Percentiles rank a stretch among this genome's conserved stretches.
Evolutionary conservation across 2,888 invertebrate species (phyloP).

Genomic region (Troglohyphantes excavatus): DNA sequence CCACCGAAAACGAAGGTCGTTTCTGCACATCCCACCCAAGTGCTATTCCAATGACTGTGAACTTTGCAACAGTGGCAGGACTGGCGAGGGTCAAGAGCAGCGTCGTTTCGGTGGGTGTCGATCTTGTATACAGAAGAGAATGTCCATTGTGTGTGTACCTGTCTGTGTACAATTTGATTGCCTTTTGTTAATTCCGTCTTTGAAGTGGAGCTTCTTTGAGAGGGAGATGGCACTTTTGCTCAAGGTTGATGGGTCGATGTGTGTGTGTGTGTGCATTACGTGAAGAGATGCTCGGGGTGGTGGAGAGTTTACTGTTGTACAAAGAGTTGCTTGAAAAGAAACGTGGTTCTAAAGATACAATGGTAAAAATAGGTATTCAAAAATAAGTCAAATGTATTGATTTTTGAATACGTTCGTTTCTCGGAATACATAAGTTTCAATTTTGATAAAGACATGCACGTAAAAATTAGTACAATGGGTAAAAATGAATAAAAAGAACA

Average conservation of each 20-base stretch:
- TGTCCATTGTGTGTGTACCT: neutral
- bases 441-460: too few species aligned
- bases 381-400: too few species aligned
- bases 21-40: constrained; percentile 25
- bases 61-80: constrained; percentile 3
- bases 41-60: neutral
- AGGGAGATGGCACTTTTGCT: neutral
- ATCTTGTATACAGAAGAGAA: constrained; percentile 13
- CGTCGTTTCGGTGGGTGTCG: constrained; percentile 10
- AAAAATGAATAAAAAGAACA: too few species aligned
- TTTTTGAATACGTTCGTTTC: too few species aligned
- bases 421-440: too few species aligned
- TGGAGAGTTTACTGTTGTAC: neutral
- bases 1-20: constrained; percentile 39
- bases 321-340: neutral
- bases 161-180: constrained; percentile 15
- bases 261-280: neutral
- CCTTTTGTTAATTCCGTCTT: constrained; percentile 26
- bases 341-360: neutral
- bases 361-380: too few species aligned
- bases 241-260: constrained; percentile 21
- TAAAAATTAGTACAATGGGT: too few species aligned
- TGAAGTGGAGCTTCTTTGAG: neutral
- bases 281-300: neutral
- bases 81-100: constrained; percentile 40